Percentiles rank a stretch among this genome's conserved stretches.
Evolutionary conservation across 2,113 vertebrate genomes (phyloP).

Genomic region (Myanophis thanlyinensis): DNA sequence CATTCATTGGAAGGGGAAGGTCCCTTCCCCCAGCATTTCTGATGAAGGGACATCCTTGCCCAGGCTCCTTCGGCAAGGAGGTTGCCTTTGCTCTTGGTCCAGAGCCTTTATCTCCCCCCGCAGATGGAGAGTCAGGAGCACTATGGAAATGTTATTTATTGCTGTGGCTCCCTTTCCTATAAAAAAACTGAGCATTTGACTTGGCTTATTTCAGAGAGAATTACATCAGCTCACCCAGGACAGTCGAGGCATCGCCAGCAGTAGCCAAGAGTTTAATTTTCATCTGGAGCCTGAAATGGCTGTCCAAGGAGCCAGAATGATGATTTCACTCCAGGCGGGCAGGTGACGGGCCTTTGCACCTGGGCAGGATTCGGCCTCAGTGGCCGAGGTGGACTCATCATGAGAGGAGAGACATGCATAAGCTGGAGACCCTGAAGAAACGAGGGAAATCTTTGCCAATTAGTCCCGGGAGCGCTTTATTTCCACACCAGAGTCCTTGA

Average conservation of each 20-base stretch:
- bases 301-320: background rate
- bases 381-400: accelerated
- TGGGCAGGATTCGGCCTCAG: background rate
- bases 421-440: background rate
- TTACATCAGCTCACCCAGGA: background rate
- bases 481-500: background rate
- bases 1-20: background rate
- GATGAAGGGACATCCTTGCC: background rate
- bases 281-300: background rate
- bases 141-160: background rate
- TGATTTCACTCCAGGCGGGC: background rate
- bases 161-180: background rate
- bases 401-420: background rate
- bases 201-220: background rate
- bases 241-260: background rate
- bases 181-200: background rate
- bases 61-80: background rate
- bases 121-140: background rate
- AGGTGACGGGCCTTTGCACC: background rate
- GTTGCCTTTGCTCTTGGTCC: background rate
- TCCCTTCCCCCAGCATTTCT: background rate
- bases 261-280: background rate
- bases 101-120: background rate
- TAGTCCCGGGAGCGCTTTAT: background rate
- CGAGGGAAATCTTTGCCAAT: background rate